Evolutionary conservation across 2,113 vertebrate genomes (phyloP), one percentile per base, ranked within the genome.

Genomic region (Nibea albiflora): DNA sequence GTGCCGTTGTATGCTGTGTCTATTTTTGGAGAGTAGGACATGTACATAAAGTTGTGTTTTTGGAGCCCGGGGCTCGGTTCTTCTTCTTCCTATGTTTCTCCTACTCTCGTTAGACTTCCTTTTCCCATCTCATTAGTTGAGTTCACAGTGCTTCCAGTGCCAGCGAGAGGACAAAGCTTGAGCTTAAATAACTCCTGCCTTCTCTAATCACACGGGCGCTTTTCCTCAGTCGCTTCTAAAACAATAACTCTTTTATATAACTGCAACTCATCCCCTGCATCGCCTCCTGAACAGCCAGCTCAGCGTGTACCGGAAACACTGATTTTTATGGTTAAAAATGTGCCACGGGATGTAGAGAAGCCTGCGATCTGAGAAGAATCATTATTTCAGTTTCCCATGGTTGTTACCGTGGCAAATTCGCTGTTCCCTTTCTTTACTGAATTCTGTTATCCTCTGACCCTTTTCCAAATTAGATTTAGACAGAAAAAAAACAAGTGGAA

Each of bases 311-410:
- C 11, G 2, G 31, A 68, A 60, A 20, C 14, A 1, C 31, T 42
- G 52, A 64, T 31, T 57, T 75, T 69, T 20, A 62, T 46, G 31
- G 61, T 83, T 52, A 26, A 17, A 80, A 70, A 82, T 24, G 52
- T 73, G 57, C 69, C 71, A 69, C 56, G 5, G 74, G 58, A 80
- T 46, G 64, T 52, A 24, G 64, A 67, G 77, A 71, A 69, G n/a
- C 26, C 15, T 9, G 39, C 3, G 0, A 22, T 20, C 39, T 72
- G 70, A 73, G 66, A 64, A 71, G 14, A 80, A 61, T 73, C 44
- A 83, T 88, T 70, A 78, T 80, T 88, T 73, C 62, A 58, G 47
- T 80, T 87, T 85, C 19, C 68, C 62, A 26, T 65, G 31, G 76
- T 77, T 73, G 54, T 77, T 79, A 47, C 69, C 85, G 76, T 68